A percentile compares a stretch with the other conserved stretches of the same genome.
These are phyloP conservation scores for Sarcophaga carnaria DNA, from an alignment of 2,888 invertebrate species.

Conservation along the genomic window DNA sequence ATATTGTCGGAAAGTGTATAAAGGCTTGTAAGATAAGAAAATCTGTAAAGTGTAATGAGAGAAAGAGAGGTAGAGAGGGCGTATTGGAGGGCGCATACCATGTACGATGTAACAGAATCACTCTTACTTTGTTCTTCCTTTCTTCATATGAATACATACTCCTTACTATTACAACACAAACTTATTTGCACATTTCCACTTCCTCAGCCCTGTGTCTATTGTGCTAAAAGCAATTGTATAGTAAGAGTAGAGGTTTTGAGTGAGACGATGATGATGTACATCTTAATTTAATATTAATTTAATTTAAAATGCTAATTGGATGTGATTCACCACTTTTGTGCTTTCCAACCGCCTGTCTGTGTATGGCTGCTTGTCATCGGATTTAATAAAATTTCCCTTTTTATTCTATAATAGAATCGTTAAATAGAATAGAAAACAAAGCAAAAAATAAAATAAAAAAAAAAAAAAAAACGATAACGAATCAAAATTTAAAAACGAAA, in stretches of 20 bases:
- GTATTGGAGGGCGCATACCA: no score
- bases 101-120: no score
- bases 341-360: background rate
- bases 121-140: no score
- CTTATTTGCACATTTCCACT: background rate
- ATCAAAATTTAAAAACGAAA: background rate
- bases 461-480: background rate
- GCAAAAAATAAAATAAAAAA: background rate
- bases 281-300: constrained; percentile 79
- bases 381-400: constrained; percentile 9
- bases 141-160: background rate
- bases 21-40: no score
- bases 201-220: background rate
- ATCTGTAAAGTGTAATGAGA: no score
- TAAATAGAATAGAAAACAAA: constrained; percentile 34
- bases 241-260: constrained; percentile 1
- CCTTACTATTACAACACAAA: background rate
- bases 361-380: background rate
- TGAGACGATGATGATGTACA: constrained; percentile 60
- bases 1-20: no score
- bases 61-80: no score
- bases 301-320: constrained; percentile 80
- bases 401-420: constrained; percentile 25
- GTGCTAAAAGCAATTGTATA: constrained; percentile 16
- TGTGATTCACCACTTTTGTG: constrained; percentile 68